These are phyloP conservation scores for Dastarcus helophoroides DNA, from an alignment of 2,888 invertebrate genomes.

Conservation along the genomic window DNA sequence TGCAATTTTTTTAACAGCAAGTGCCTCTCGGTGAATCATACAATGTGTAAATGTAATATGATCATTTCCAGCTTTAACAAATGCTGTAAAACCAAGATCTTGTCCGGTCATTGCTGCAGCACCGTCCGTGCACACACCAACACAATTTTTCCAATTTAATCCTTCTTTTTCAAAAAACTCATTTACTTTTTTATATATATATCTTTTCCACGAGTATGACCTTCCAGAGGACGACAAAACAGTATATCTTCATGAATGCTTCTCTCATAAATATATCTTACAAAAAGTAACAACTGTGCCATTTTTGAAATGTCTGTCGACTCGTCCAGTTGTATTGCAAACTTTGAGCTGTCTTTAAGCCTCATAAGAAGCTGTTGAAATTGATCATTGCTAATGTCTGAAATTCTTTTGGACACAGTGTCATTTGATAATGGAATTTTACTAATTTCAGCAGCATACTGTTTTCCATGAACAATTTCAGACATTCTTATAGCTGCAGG, in stretches of 20 bases:
- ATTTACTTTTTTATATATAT: slow-evolving; percentile 13
- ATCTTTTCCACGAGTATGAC: slow-evolving; percentile 9
- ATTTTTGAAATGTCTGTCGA: too few relatives aligned
- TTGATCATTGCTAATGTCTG: too few relatives aligned
- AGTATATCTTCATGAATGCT: slow-evolving; percentile 10
- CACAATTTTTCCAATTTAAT: slow-evolving; percentile 12
- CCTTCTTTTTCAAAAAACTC: slow-evolving; percentile 10
- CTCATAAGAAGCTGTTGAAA: too few relatives aligned
- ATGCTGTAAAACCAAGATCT: slow-evolving; percentile 10
- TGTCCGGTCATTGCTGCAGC: slow-evolving; percentile 9
- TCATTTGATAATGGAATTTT: too few relatives aligned
- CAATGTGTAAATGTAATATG: slow-evolving; percentile 15
- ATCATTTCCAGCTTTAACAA: slow-evolving; percentile 8
- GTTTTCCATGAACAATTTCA: too few relatives aligned
- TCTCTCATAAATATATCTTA: slow-evolving; percentile 10
- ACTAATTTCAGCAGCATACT: too few relatives aligned
- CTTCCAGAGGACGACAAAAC: slow-evolving; percentile 10
- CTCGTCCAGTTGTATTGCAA: too few relatives aligned
- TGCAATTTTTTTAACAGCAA: slow-evolving; percentile 17
- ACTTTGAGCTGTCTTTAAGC: too few relatives aligned
- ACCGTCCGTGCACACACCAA: slow-evolving; percentile 12
- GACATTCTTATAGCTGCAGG: too few relatives aligned
- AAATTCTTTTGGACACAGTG: too few relatives aligned
- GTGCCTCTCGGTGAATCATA: slow-evolving; percentile 17
- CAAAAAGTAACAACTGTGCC: slow-evolving; percentile 10